Base-by-base conservation (phyloP, 2,113 vertebrate genomes). In the Prochilodus magdalenae region DNA sequence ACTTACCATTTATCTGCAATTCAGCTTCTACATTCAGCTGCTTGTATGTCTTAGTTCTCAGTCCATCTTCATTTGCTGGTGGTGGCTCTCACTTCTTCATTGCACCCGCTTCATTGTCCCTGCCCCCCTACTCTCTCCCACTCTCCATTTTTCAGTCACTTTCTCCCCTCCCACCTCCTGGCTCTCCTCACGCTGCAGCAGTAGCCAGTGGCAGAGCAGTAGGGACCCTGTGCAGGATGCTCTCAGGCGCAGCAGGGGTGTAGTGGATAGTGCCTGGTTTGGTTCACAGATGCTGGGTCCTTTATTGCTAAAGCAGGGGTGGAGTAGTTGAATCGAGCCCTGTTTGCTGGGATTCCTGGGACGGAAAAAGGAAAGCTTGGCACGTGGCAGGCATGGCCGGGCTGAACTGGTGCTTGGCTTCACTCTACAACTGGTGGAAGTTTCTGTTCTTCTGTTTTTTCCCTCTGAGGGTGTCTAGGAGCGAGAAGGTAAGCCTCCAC, bases 361-460 rank as follows among this genome's bases (percentile, higher is more conserved):
- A 40, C 20, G n/a, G 40, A 62, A 29, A 73, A 55, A 77, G 44
- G 62, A 29, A 72, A 51, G 29, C 49, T 29, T 63, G 70, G 53
- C 55, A 20, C 55, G 36, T 66, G 15, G 57, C 36, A 73, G 69
- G 85, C 73, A 97, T 97, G 96, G 93, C 95, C 71, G 88, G 93
- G 75, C 87, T 95, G 60, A 85, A 89, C 85, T 95, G 95, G 94
- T 96, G 96, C 86, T 93, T 97, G 33, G 85, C 93, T 33, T 91
- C 91, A 1, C 74, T 96, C 85, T 88, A 95, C 88, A 92, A 87
- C 87, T 97, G 95, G 95, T 91, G 93, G 20, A 95, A 94, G 89
- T 94, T 92, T 76, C 73, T 97, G 74, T 93, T 96, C 85, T 91
- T 88, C 40, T 96, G 96, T 87, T 81, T 97, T 85, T 91, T 96